Percentiles rank a stretch among this genome's conserved stretches.
Evolutionary conservation across 2,113 vertebrate genomes (phyloP).

Genomic region (Melanerpes aurifrons): DNA sequence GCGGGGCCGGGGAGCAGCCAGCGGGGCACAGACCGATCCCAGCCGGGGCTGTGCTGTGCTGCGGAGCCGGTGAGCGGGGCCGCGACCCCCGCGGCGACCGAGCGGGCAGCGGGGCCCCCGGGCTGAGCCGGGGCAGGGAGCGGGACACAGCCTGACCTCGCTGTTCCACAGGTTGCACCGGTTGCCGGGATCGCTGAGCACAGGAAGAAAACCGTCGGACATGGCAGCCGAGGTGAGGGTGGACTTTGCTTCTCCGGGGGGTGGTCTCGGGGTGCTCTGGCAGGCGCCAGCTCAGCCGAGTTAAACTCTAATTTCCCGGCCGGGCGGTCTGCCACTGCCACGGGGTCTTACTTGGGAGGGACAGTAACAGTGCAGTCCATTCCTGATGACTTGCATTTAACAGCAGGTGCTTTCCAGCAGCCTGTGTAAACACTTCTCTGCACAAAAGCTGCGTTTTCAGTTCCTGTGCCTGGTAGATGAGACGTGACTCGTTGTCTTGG

Average conservation of each 20-base stretch:
- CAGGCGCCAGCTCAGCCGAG: not conserved
- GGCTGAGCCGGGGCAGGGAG: not conserved
- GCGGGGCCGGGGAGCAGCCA: not conserved
- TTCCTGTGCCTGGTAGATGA: not conserved
- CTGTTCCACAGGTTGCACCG: not conserved
- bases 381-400: fast-evolving
- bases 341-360: not conserved
- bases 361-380: fast-evolving
- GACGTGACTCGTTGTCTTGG: not conserved
- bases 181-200: not conserved
- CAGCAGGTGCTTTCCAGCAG: not conserved
- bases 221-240: conserved; percentile 80
- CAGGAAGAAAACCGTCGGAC: not conserved
- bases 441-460: not conserved
- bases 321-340: not conserved
- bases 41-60: not conserved
- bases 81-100: not conserved
- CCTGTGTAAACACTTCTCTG: not conserved
- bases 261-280: not conserved
- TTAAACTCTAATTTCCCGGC: not conserved
- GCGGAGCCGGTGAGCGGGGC: not conserved
- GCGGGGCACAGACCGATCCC: not conserved
- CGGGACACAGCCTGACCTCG: not conserved
- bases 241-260: not conserved
- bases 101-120: not conserved